Evolutionary conservation across 2,797 vertebrate genomes (phyloP), one percentile per base, ranked within the genome.

Genomic region (Urophycis tenuis): DNA sequence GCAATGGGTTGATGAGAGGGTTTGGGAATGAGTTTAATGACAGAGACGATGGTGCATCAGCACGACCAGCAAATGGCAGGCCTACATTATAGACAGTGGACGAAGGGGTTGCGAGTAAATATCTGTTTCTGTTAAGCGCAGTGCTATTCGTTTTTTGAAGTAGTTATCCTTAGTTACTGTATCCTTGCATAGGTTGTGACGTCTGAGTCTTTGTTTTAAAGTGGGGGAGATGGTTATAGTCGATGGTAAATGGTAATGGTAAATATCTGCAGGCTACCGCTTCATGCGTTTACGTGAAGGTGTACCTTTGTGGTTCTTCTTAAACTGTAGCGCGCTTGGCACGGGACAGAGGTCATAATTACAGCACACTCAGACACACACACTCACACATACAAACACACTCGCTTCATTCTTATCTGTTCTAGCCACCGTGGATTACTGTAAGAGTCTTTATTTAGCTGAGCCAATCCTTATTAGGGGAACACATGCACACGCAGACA

Each of bases 361-460:
- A 71, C 19, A n/a, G 2, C 34, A n/a, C 14, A 78, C 71, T 75
- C 73, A 33, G 19, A 30, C 69, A 80, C 69, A 82, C 39, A 77
- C 5, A 82, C 39, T 71, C 74, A 75, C 45, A 72, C 32, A n/a
- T 31, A 10, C 33, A 85, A 72, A 71, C 25, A 81, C 76, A 81
- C 32, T 60, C 15, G 31, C 49, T 85, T 87, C 87, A 88, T 88
- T 92, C 88, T 89, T 87, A 86, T 45, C 78, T 69, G 76, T 84
- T 75, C 82, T 87, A 85, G 71, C 75, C 81, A 78, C 78, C n/a
- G n/a, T 84, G 89, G 92, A 93, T 93, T 93, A 93, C 85, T 33
- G 39, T 89, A 89, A 90, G 88, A 88, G 84, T 89, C 91, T 93
- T 92, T 90, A 91, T 91, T 91, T 91, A 92, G 90, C 89, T 82